A percentile compares a stretch with the other conserved stretches of the same genome.
These are phyloP conservation scores for Leptogaster cylindrica DNA, from an alignment of 2,888 invertebrate genomes.

Conservation along the genomic window DNA sequence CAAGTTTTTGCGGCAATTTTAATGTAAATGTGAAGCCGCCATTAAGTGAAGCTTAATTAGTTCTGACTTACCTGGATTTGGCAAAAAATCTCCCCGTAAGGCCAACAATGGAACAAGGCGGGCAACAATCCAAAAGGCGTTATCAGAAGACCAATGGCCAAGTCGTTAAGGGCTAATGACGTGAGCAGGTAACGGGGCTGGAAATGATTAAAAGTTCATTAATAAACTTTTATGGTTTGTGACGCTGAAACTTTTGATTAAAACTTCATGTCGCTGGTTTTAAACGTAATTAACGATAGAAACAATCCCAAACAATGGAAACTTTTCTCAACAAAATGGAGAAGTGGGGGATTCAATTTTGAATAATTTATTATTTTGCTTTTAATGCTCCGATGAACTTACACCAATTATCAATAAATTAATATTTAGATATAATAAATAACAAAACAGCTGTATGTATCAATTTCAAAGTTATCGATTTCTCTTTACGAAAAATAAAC, in stretches of 20 bases:
- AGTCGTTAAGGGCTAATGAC: slow-evolving; percentile 84
- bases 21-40: slow-evolving; percentile 12
- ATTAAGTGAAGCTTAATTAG: slow-evolving; percentile 40
- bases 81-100: slow-evolving; percentile 87
- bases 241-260: not conserved
- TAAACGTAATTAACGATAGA: too few relatives aligned
- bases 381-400: too few relatives aligned
- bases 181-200: slow-evolving; percentile 88
- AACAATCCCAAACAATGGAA: too few relatives aligned
- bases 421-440: too few relatives aligned
- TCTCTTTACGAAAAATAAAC: too few relatives aligned
- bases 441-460: too few relatives aligned
- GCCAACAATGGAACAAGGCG: slow-evolving; percentile 87
- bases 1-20: not conserved
- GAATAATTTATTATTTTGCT: too few relatives aligned
- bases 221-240: slow-evolving; percentile 35
- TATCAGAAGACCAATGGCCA: slow-evolving; percentile 84
- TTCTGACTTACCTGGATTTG: slow-evolving; percentile 78
- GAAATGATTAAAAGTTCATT: slow-evolving; percentile 45
- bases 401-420: too few relatives aligned
- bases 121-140: slow-evolving; percentile 86
- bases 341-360: too few relatives aligned
- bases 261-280: too few relatives aligned
- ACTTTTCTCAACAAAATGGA: too few relatives aligned
- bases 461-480: too few relatives aligned